phyloP scores from a whole-genome alignment of 1,140 invertebrate species.

The Hermatobates lingyangjiaoensis region DNA sequence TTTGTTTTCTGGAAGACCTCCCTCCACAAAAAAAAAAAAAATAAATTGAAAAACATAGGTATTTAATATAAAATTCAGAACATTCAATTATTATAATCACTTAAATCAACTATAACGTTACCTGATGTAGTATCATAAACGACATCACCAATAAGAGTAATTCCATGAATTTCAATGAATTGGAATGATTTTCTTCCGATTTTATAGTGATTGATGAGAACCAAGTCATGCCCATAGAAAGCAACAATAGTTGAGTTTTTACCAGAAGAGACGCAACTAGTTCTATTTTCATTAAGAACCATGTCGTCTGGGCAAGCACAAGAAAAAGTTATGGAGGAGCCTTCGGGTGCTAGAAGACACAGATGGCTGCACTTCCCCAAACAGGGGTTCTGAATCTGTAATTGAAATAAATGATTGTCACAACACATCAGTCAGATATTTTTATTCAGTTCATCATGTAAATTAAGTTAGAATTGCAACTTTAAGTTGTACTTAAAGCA shows the following conservation, averaged over 20 bases:
- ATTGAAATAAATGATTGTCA: conserved; percentile 10
- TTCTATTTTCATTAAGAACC: conserved; percentile 27
- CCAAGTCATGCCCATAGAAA: conserved; percentile 18
- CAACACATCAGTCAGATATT: too few relatives aligned
- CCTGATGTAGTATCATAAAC: conserved; percentile 23
- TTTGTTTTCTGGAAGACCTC: too few relatives aligned
- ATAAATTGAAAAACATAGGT: background rate
- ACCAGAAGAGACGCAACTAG: conserved; percentile 28
- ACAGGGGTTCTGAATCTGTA: conserved; percentile 45
- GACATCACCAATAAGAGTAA: conserved; percentile 16
- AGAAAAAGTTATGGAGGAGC: conserved; percentile 25
- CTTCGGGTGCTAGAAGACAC: conserved; percentile 47
- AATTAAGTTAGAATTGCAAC: too few relatives aligned
- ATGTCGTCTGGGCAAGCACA: conserved; percentile 67
- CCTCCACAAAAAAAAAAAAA: background rate
- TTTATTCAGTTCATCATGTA: too few relatives aligned
- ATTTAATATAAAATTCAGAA: background rate
- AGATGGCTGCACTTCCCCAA: conserved; percentile 48
- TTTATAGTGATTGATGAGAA: conserved; percentile 23
- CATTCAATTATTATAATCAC: background rate
- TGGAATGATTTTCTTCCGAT: conserved; percentile 23
- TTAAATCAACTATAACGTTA: conserved; percentile 6
- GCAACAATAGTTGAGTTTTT: conserved; percentile 22
- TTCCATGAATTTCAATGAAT: conserved; percentile 8
- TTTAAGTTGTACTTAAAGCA: too few relatives aligned